Conservation (phyloP, 2,113 vertebrate species). For the Pelecanoides urinatrix region DNA sequence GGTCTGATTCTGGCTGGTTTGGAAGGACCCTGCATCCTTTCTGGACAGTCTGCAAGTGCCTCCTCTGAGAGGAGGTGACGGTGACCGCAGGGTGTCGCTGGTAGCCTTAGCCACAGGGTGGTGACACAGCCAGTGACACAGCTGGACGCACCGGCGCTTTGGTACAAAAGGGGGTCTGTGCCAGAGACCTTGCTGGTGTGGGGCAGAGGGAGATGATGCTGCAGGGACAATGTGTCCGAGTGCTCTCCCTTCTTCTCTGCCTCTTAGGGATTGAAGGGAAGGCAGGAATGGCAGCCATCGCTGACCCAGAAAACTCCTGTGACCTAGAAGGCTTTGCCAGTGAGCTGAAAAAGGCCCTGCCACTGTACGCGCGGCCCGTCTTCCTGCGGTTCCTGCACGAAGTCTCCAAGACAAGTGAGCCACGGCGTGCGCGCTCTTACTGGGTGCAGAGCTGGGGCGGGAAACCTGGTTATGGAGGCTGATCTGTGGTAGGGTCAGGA, state of each 20-base stretch:
- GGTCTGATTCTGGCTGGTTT: background rate
- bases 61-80: background rate
- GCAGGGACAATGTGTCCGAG: background rate
- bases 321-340: constrained; percentile 83
- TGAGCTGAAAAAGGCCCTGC: constrained; percentile 87
- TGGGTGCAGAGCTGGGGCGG: background rate
- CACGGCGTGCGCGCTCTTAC: fast-evolving
- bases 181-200: background rate
- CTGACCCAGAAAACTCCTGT: constrained; percentile 73
- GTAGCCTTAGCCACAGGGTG: background rate
- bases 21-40: background rate
- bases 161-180: background rate
- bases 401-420: constrained; percentile 91
- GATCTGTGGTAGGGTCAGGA: background rate
- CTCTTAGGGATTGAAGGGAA: constrained; percentile 89
- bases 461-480: background rate
- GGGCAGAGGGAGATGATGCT: background rate
- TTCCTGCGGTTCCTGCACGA: constrained; percentile 89
- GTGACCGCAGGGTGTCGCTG: background rate
- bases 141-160: fast-evolving
- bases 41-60: background rate
- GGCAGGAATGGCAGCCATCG: constrained; percentile 96
- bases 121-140: background rate
- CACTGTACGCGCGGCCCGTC: constrained; percentile 85
- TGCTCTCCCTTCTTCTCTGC: background rate